phyloP scores from a whole-genome alignment of 1,140 invertebrate genomes.

The Arctopsyche grandis region DNA sequence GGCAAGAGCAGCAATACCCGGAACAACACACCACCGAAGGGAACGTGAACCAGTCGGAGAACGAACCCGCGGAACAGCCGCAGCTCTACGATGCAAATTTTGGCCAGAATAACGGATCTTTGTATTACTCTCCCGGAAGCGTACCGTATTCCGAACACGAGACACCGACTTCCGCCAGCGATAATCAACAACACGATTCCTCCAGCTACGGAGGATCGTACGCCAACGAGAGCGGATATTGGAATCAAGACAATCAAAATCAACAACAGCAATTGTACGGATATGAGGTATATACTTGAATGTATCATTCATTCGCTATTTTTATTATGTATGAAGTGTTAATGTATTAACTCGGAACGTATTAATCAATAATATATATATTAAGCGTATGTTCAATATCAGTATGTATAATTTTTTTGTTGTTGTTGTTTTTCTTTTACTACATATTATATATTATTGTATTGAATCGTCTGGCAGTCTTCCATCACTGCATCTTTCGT shows the following conservation, averaged over 20 bases:
- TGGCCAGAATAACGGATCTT: slow-evolving; percentile 45
- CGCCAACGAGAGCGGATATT: slow-evolving; percentile 45
- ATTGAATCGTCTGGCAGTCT: neutral
- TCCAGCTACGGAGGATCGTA: neutral
- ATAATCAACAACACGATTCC: neutral
- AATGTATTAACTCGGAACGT: too few relatives aligned
- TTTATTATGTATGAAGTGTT: too few relatives aligned
- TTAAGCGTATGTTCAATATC: too few relatives aligned
- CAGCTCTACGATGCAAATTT: slow-evolving; percentile 46
- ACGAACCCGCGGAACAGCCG: slow-evolving; percentile 22
- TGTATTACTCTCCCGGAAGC: slow-evolving; percentile 16
- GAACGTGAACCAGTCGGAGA: slow-evolving; percentile 42
- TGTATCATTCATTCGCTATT: slow-evolving; percentile 32
- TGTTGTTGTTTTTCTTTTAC: too few relatives aligned
- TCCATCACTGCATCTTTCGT: neutral
- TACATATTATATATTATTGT: too few relatives aligned
- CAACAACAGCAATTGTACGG: slow-evolving; percentile 42
- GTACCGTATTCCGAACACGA: slow-evolving; percentile 10
- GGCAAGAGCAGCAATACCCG: slow-evolving; percentile 40
- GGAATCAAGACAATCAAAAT: slow-evolving; percentile 47
- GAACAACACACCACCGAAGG: slow-evolving; percentile 50
- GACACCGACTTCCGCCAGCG: neutral
- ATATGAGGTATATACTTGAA: slow-evolving; percentile 51
- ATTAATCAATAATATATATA: too few relatives aligned
- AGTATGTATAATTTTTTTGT: too few relatives aligned